Conservation (phyloP, 2,888 invertebrate species). For the Athalia rosae region DNA sequence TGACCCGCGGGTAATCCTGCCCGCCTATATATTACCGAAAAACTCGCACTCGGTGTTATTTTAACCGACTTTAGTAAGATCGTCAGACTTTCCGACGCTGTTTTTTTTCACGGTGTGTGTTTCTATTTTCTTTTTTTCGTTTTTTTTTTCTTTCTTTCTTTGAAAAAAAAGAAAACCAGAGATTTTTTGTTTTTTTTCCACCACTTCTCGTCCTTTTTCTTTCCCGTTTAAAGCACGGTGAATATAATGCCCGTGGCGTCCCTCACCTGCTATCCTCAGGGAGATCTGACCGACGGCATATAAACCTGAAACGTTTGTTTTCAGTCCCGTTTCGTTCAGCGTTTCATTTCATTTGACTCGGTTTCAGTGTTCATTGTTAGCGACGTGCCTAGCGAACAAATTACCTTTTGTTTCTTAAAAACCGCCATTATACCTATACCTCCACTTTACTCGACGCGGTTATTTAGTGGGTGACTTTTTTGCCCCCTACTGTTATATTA, state of each 20-base stretch:
- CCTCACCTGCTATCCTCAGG: slow-evolving; percentile 38
- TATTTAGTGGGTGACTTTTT: slow-evolving; percentile 47
- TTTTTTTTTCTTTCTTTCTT: too few relatives aligned
- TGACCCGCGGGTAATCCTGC: neutral
- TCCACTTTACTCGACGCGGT: slow-evolving; percentile 43
- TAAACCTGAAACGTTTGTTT: neutral
- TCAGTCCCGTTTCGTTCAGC: slow-evolving; percentile 39
- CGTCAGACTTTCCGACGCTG: too few relatives aligned
- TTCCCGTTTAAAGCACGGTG: too few relatives aligned
- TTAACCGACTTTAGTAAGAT: slow-evolving; percentile 18
- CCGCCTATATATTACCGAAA: slow-evolving; percentile 32
- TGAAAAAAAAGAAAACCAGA: too few relatives aligned
- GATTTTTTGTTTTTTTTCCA: too few relatives aligned
- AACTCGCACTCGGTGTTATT: slow-evolving; percentile 34
- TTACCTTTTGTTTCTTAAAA: slow-evolving; percentile 68
- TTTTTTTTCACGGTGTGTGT: too few relatives aligned
- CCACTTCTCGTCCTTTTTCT: too few relatives aligned
- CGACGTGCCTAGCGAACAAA: slow-evolving; percentile 70
- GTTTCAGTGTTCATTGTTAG: slow-evolving; percentile 37
- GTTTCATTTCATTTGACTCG: slow-evolving; percentile 22
- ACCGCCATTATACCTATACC: slow-evolving; percentile 56
- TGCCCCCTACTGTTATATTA: slow-evolving; percentile 32
- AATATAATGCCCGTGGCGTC: neutral
- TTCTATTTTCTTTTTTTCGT: too few relatives aligned
- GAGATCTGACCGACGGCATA: slow-evolving; percentile 22